These are phyloP conservation scores for Hyla sarda DNA, from an alignment of 2,113 vertebrate species.

Conservation along the genomic window DNA sequence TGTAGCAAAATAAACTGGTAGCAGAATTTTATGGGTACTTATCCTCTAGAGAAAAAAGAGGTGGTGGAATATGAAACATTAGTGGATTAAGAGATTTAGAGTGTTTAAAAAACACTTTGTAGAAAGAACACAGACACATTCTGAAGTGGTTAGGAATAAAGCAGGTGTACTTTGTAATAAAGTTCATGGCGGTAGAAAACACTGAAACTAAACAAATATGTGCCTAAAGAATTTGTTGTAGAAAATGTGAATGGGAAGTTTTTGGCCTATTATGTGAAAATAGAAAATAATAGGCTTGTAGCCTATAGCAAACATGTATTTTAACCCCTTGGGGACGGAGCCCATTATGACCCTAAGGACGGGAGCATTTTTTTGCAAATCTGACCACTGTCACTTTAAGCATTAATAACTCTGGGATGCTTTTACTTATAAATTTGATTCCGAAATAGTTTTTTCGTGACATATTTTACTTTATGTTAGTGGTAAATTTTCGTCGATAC, in stretches of 20 bases:
- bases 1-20: constrained; percentile 23
- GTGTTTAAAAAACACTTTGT: neutral
- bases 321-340: too few species aligned
- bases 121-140: neutral
- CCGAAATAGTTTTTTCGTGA: too few species aligned
- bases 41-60: neutral
- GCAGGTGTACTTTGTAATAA: neutral
- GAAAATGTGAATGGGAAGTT: neutral
- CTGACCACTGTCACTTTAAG: too few species aligned
- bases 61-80: neutral
- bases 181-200: neutral
- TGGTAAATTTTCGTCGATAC: too few species aligned
- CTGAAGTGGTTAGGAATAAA: neutral
- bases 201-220: neutral
- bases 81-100: neutral
- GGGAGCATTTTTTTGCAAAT: too few species aligned
- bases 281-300: too few species aligned
- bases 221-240: neutral
- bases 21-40: neutral
- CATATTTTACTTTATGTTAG: too few species aligned
- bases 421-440: too few species aligned
- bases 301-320: too few species aligned
- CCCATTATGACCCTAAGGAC: too few species aligned
- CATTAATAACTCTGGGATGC: too few species aligned
- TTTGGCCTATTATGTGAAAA: neutral